Conservation (phyloP, 2,797 vertebrate genomes). For the Alectoris magna region DNA sequence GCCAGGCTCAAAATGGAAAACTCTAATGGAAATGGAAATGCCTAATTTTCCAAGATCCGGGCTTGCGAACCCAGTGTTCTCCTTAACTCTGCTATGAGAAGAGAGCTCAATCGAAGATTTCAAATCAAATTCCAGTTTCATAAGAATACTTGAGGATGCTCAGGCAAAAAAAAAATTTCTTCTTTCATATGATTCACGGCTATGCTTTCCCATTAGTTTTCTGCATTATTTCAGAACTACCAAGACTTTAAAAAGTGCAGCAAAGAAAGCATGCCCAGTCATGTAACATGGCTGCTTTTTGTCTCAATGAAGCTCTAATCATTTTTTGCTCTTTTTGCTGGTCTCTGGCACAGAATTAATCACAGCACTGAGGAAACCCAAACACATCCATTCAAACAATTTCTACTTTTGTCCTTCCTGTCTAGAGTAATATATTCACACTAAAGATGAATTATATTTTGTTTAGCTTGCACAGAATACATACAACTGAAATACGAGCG, state of each 20-base stretch:
- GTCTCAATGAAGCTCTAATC: neutral
- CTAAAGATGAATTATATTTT: neutral
- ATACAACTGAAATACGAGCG: neutral
- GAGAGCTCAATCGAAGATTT: neutral
- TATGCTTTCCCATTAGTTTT: neutral
- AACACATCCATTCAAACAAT: neutral
- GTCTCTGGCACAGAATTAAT: neutral
- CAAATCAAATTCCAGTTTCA: neutral
- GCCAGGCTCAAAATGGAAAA: neutral
- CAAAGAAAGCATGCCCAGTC: neutral
- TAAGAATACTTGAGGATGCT: neutral
- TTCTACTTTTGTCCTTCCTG: neutral
- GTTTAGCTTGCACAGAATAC: neutral
- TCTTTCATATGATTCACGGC: neutral
- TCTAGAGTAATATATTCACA: neutral
- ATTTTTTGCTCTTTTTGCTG: neutral
- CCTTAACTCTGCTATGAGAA: neutral
- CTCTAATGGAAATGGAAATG: neutral
- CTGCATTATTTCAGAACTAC: neutral
- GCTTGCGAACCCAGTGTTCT: neutral
- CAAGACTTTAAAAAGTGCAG: neutral
- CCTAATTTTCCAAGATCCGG: neutral
- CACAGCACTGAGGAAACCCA: neutral
- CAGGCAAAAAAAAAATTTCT: neutral
- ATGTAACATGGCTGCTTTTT: rapidly evolving